Base-by-base conservation (phyloP, 1,140 invertebrate genomes). In the Scaptomyza graminum region DNA sequence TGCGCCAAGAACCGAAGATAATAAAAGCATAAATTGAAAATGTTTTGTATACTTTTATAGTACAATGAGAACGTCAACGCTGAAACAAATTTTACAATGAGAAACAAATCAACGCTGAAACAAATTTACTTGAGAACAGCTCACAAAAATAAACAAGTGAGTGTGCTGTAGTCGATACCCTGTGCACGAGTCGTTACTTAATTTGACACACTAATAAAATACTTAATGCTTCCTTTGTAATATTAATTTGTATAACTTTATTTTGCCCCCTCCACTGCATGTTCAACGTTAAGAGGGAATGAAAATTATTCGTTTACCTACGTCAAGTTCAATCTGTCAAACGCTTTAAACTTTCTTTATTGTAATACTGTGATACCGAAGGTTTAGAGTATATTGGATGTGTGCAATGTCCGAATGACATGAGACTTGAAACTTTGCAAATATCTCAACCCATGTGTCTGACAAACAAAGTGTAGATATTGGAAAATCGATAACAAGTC, bases 11-110 rank as follows among this genome's bases (percentile, higher is more conserved):
- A 57, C 2, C 7, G 18, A 25, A 46, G 1, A 46, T 39, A 34
- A 31, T 28, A n/a, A 39, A 12, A 11, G 9, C 22, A 12, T 74
- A 81, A 81, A 78, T 81, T 82, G 74, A 82, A 81, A 82, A 69
- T 71, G 66, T 82, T 74, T 65, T 63, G 77, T 78, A 78, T 73
- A 72, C 55, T 77, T 55, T 11, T 46, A 56, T 39, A 50, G 51
- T 44, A 60, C 70, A 47, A 47, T 66, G 70, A 73, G 68, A 75
- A 81, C 73, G 79, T 80, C 79, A 67, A 60, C 55, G 41, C 44
- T 54, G 43, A 65, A 79, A 78, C n/a, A n/a, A n/a, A n/a, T n/a
- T n/a, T n/a, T 44, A 60, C 70, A 51, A 52, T 66, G 69, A 73
- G 73, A 74, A 81, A 67, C n/a, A n/a, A n/a, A 73, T 80, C 78